Evolutionary conservation across 2,888 invertebrate genomes (phyloP).

Genomic region (Drosophila formosana): DNA sequence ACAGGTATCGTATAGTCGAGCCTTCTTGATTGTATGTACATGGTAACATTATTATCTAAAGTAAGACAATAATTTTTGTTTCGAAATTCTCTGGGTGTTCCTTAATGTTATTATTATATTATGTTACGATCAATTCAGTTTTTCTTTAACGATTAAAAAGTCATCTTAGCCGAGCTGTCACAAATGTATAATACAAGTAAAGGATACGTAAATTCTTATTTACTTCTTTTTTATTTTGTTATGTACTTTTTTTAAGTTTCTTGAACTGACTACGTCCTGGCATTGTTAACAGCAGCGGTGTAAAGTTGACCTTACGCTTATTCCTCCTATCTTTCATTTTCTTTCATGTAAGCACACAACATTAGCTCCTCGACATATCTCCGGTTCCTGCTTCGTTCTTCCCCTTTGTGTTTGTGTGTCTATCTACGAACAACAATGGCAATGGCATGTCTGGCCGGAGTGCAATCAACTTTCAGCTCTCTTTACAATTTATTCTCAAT

Average conservation of each 20-base stretch:
- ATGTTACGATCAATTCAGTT: slow-evolving; percentile 31
- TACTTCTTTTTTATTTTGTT: not conserved
- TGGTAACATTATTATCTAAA: not conserved
- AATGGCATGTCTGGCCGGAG: slow-evolving; percentile 59
- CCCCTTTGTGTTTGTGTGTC: slow-evolving; percentile 45
- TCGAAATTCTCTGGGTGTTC: slow-evolving; percentile 36
- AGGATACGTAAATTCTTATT: not conserved
- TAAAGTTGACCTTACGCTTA: slow-evolving; percentile 25
- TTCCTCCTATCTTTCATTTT: slow-evolving; percentile 17
- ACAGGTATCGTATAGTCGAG: not conserved
- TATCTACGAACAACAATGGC: slow-evolving; percentile 48
- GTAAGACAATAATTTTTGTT: slow-evolving; percentile 18
- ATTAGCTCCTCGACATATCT: slow-evolving; percentile 25
- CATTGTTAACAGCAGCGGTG: slow-evolving; percentile 30
- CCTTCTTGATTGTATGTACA: not conserved
- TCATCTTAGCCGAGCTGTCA: not conserved
- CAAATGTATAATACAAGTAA: not conserved
- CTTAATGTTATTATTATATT: slow-evolving; percentile 23
- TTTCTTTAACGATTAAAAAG: slow-evolving; percentile 5
- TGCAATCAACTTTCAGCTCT: slow-evolving; percentile 52
- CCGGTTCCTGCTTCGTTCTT: slow-evolving; percentile 29
- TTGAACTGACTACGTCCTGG: slow-evolving; percentile 24
- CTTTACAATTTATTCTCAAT: slow-evolving; percentile 24
- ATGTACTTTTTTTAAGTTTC: slow-evolving; percentile 4
- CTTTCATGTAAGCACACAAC: slow-evolving; percentile 8